A percentile compares a stretch with the other conserved stretches of the same genome.
phyloP scores from a whole-genome alignment of 2,888 invertebrate species.

The Heteromurus nitidus region DNA sequence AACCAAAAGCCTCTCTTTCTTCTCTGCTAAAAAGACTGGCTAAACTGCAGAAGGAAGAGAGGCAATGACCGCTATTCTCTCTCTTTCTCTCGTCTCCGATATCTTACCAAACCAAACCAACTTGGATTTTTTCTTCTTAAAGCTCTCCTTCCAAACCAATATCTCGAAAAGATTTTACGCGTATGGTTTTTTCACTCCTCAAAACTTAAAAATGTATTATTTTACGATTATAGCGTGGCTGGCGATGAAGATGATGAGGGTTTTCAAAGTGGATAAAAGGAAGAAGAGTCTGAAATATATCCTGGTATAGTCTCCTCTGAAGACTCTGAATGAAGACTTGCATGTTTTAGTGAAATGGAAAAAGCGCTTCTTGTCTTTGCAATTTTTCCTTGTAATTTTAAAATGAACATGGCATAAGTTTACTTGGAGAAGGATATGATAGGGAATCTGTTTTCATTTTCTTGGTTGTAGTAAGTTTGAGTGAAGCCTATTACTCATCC shows the following conservation, averaged over 20 bases:
- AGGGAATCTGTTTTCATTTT: too few relatives aligned
- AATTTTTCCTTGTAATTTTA: not conserved
- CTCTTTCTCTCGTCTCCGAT: slow-evolving; percentile 10
- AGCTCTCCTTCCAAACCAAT: slow-evolving; percentile 36
- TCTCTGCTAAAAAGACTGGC: slow-evolving; percentile 47
- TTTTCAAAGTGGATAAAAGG: not conserved
- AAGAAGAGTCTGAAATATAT: not conserved
- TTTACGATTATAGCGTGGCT: slow-evolving; percentile 47
- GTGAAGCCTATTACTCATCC: too few relatives aligned
- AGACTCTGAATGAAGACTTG: too few relatives aligned
- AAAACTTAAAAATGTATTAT: slow-evolving; percentile 47
- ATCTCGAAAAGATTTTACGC: slow-evolving; percentile 28
- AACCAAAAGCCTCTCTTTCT: slow-evolving; percentile 26
- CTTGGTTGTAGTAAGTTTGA: too few relatives aligned
- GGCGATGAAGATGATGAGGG: slow-evolving; percentile 27
- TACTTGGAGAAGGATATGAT: too few relatives aligned
- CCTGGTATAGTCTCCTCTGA: too few relatives aligned
- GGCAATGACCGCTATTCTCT: slow-evolving; percentile 54
- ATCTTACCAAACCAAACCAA: too few relatives aligned
- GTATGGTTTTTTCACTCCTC: slow-evolving; percentile 27
- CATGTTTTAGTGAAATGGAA: too few relatives aligned
- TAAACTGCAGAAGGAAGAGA: slow-evolving; percentile 42
- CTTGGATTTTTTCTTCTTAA: not conserved
- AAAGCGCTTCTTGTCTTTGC: slow-evolving; percentile 34
- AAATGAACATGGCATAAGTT: not conserved